A percentile compares a stretch with the other conserved stretches of the same genome.
Evolutionary conservation across 2,113 vertebrate species (phyloP).

Genomic region (Varanus salvator): DNA sequence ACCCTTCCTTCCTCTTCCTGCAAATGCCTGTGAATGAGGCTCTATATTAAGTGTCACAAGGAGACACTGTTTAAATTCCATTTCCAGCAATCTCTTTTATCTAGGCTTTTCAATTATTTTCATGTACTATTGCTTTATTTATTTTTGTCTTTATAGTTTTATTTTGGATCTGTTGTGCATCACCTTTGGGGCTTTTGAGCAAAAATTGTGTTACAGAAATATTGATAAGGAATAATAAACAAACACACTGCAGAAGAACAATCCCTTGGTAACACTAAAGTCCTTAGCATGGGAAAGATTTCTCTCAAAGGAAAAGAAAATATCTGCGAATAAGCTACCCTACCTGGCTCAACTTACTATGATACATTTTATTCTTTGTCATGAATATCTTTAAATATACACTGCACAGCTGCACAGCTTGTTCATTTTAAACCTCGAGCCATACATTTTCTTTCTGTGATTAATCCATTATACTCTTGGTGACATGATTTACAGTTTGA

Average conservation of each 20-base stretch:
- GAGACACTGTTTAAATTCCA: background rate
- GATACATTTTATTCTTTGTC: background rate
- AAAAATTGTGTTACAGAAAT: no score
- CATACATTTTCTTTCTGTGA: background rate
- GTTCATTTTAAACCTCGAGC: background rate
- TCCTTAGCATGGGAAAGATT: background rate
- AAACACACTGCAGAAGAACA: background rate
- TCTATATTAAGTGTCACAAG: background rate
- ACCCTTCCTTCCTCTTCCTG: no score
- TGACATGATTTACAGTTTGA: constrained; percentile 36
- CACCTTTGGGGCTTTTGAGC: no score
- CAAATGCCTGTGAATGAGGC: no score
- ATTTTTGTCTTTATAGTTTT: no score
- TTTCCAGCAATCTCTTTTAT: background rate
- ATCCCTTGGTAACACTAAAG: background rate
- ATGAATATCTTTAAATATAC: background rate
- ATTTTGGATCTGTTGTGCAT: no score
- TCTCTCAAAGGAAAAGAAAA: background rate
- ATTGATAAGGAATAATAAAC: no score
- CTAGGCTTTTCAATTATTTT: no score
- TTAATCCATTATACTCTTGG: constrained; percentile 22
- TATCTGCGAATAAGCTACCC: background rate
- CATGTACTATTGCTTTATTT: no score
- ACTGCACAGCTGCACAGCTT: background rate
- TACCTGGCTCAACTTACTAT: background rate